phyloP scores from a whole-genome alignment of 2,113 vertebrate species.

The Glaucidium brasilianum region DNA sequence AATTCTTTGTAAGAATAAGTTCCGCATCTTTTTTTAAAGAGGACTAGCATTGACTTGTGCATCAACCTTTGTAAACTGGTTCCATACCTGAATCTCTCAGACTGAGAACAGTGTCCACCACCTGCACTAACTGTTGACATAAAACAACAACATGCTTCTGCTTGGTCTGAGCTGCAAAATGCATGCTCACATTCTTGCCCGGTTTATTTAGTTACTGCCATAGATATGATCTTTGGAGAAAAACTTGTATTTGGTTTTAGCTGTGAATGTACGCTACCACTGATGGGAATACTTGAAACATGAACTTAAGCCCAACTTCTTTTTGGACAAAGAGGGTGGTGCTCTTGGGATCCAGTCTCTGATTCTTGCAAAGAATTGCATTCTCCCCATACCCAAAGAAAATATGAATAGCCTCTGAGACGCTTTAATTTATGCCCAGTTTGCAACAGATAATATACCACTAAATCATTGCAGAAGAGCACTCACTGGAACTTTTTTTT shows the following conservation, averaged over 20 bases:
- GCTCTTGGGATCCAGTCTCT: neutral
- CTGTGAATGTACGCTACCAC: neutral
- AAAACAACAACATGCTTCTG: conserved; percentile 54
- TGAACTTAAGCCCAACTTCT: neutral
- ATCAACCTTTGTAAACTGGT: neutral
- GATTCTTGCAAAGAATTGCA: neutral
- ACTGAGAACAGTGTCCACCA: neutral
- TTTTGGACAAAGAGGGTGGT: neutral
- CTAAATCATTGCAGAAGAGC: neutral
- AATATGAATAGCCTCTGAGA: neutral
- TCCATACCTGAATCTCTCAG: neutral
- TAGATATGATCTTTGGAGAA: conserved; percentile 17
- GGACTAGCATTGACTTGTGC: neutral
- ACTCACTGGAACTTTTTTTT: neutral
- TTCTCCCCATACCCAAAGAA: neutral
- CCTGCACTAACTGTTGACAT: conserved; percentile 33
- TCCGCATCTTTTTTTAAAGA: neutral
- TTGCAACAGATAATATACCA: neutral
- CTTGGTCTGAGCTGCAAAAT: conserved; percentile 41
- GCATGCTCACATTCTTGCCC: neutral
- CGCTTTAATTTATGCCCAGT: neutral
- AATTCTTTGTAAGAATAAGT: neutral
- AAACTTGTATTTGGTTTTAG: conserved; percentile 14
- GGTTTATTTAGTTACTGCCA: conserved; percentile 2
- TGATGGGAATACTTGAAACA: neutral